Evolutionary conservation across 1,140 invertebrate species (phyloP).

Genomic region (Ladona fulva): DNA sequence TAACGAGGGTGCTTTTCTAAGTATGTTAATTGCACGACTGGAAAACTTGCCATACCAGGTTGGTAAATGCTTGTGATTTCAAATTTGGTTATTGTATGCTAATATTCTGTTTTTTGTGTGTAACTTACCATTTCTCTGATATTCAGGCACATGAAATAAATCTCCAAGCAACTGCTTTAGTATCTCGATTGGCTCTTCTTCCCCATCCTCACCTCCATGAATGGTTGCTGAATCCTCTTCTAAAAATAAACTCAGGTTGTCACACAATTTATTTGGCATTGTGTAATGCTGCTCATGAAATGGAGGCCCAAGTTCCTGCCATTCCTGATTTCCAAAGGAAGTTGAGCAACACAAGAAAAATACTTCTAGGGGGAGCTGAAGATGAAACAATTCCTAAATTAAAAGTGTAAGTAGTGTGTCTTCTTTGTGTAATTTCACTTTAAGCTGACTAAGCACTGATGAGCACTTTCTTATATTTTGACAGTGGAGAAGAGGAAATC

Average conservation of each 20-base stretch:
- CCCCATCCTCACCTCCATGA: constrained; percentile 73
- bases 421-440: neutral
- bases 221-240: constrained; percentile 61
- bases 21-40: neutral
- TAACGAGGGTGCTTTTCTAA: neutral
- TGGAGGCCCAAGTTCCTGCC: constrained; percentile 49
- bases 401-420: neutral
- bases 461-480: constrained; percentile 27
- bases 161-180: constrained; percentile 64
- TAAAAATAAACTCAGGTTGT: constrained; percentile 49
- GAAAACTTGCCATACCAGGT: neutral
- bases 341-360: constrained; percentile 50
- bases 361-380: constrained; percentile 49
- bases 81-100: neutral
- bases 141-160: constrained; percentile 64
- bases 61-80: neutral
- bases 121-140: neutral
- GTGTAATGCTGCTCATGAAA: constrained; percentile 48
- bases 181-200: constrained; percentile 61
- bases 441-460: neutral
- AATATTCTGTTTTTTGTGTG: neutral
- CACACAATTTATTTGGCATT: constrained; percentile 57
- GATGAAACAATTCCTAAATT: constrained; percentile 30
- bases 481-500: constrained; percentile 46
- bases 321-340: constrained; percentile 49